Conservation (phyloP, 2,888 invertebrate genomes). For the Lacanobia oleracea region DNA sequence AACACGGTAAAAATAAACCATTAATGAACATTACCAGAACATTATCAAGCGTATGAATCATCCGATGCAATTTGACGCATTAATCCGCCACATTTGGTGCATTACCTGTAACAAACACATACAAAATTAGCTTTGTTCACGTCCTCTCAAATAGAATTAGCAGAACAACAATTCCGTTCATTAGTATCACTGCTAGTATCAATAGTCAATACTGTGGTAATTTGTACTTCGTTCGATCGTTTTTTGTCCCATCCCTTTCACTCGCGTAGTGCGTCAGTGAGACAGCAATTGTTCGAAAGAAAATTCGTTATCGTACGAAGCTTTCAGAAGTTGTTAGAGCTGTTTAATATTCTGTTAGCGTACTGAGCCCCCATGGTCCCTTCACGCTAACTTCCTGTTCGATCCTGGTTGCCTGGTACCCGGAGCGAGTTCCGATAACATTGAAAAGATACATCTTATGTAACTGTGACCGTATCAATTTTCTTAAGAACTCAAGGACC, state of each 20-base stretch:
- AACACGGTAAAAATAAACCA: neutral
- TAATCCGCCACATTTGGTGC: slow-evolving; percentile 18
- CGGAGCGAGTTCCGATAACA: slow-evolving; percentile 55
- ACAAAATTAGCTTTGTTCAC: slow-evolving; percentile 57
- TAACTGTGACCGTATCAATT: slow-evolving; percentile 43
- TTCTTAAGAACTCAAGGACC: slow-evolving; percentile 1
- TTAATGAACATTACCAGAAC: slow-evolving; percentile 10
- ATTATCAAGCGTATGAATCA: neutral
- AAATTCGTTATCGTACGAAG: slow-evolving; percentile 66
- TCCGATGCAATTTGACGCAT: slow-evolving; percentile 32
- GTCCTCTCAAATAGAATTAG: slow-evolving; percentile 55
- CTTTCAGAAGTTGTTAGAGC: slow-evolving; percentile 72
- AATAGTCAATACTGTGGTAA: slow-evolving; percentile 56
- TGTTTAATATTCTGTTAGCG: slow-evolving; percentile 82
- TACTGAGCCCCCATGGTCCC: slow-evolving; percentile 71
- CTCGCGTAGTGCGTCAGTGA: slow-evolving; percentile 28
- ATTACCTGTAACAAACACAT: slow-evolving; percentile 69
- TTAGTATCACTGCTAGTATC: slow-evolving; percentile 59
- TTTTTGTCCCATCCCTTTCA: slow-evolving; percentile 44
- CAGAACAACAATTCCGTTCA: slow-evolving; percentile 59
- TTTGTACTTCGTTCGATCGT: slow-evolving; percentile 53
- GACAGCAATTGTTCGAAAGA: slow-evolving; percentile 59
- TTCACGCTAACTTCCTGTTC: slow-evolving; percentile 72
- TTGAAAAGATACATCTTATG: slow-evolving; percentile 55
- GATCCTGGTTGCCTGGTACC: slow-evolving; percentile 68